Evolutionary conservation across 2,113 vertebrate genomes (phyloP).

Genomic region (Suricata suricatta): DNA sequence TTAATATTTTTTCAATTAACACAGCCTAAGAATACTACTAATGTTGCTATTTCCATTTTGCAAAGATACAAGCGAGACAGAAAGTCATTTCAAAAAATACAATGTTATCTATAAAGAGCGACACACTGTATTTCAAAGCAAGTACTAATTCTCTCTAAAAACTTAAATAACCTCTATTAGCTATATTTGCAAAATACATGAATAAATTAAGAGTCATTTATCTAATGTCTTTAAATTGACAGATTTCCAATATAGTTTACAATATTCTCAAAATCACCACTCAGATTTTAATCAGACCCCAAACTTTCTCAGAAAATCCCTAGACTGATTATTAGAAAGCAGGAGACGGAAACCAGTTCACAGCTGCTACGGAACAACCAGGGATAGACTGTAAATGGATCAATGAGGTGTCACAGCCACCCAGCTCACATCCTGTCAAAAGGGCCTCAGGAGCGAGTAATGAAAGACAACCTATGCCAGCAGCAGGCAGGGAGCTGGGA

Average conservation of each 20-base stretch:
- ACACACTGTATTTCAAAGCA: neutral
- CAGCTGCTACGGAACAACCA: neutral
- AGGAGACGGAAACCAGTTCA: neutral
- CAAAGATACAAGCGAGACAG: neutral
- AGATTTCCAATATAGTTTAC: neutral
- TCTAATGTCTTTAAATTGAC: neutral
- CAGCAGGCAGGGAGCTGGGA: neutral
- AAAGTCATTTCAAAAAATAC: neutral
- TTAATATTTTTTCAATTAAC: neutral
- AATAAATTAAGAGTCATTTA: neutral
- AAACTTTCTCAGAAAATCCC: neutral
- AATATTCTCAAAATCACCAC: neutral
- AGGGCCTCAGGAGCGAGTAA: slow-evolving; percentile 41
- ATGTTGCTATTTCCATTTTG: neutral
- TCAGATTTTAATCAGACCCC: neutral
- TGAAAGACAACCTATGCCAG: slow-evolving; percentile 48
- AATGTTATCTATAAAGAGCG: neutral
- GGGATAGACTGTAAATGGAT: neutral
- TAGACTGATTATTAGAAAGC: neutral
- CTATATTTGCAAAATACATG: neutral
- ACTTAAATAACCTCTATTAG: neutral
- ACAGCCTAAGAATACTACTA: neutral
- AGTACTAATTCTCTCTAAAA: neutral
- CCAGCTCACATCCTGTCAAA: slow-evolving; percentile 40
- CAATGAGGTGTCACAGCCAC: slow-evolving; percentile 17